A percentile compares a stretch with the other conserved stretches of the same genome.
Conservation (phyloP, 2,113 vertebrate species). For the Tringa solitaria region DNA sequence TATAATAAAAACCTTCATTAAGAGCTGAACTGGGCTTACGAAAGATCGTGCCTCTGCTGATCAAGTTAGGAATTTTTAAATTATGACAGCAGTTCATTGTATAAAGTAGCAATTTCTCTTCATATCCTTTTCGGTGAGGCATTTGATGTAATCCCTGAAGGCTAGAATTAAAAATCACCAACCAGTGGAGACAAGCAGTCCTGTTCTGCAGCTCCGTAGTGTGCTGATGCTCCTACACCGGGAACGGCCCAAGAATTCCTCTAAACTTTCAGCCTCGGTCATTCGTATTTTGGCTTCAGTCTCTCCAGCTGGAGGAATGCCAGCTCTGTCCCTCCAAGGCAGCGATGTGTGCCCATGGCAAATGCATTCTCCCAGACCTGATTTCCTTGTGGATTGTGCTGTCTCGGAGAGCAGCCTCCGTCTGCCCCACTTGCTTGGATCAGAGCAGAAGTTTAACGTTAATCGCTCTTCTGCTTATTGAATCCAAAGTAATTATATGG, state of each 20-base stretch:
- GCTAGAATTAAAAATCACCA: not conserved
- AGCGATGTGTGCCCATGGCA: not conserved
- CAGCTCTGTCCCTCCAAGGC: not conserved
- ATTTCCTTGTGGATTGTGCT: not conserved
- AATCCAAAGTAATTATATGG: not conserved
- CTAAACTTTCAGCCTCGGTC: not conserved
- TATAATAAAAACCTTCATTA: not conserved
- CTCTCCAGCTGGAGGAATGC: not conserved
- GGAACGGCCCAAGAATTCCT: not conserved
- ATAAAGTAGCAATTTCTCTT: not conserved
- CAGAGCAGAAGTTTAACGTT: not conserved
- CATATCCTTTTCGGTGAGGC: not conserved
- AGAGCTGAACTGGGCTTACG: not conserved
- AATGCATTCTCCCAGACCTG: not conserved
- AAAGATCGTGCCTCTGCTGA: not conserved
- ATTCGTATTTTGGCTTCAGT: not conserved
- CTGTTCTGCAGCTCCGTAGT: not conserved
- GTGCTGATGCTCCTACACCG: not conserved
- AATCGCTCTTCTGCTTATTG: not conserved
- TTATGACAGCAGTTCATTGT: not conserved
- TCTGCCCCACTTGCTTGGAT: not conserved
- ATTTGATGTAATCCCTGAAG: not conserved
- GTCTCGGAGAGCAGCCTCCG: constrained; percentile 7
- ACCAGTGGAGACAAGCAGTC: not conserved
- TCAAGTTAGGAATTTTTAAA: not conserved